phyloP scores from a whole-genome alignment of 2,888 invertebrate species.

The Alviniconcha strummeri region DNA sequence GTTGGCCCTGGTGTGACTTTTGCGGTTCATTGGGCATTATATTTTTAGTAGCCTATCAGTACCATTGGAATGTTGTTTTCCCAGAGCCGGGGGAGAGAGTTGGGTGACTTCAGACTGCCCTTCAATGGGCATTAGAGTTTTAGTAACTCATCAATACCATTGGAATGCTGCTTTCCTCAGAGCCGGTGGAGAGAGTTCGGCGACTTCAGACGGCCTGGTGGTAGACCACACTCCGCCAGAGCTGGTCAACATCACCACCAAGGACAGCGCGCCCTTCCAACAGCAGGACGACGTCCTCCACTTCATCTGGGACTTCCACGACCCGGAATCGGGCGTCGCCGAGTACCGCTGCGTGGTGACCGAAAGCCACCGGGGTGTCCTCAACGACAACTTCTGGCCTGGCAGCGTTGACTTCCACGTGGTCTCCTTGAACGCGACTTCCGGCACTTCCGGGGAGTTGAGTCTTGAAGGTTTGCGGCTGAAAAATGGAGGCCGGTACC shows the following conservation, averaged over 20 bases:
- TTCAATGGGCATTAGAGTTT: too few relatives aligned
- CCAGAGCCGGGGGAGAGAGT: too few relatives aligned
- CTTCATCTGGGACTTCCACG: conserved; percentile 32
- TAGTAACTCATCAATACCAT: too few relatives aligned
- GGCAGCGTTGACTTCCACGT: background rate
- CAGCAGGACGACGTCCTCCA: background rate
- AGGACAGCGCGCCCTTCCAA: background rate
- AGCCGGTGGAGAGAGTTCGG: background rate
- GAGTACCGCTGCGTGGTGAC: conserved; percentile 24
- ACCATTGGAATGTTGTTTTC: too few relatives aligned
- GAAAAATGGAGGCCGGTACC: conserved; percentile 39
- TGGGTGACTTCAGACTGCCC: too few relatives aligned
- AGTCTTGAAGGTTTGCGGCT: conserved; percentile 16
- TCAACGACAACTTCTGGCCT: conserved; percentile 11
- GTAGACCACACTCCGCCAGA: conserved; percentile 21
- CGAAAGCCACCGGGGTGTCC: too few relatives aligned
- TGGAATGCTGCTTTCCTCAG: background rate
- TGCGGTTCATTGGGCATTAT: too few relatives aligned
- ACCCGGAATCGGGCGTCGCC: conserved; percentile 29
- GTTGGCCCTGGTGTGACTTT: too few relatives aligned
- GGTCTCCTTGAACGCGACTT: background rate
- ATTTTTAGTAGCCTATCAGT: too few relatives aligned
- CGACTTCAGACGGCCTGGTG: background rate
- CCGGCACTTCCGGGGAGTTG: background rate
- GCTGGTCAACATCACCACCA: background rate